Conservation (phyloP, 2,888 invertebrate genomes). For the Aporophyla lueneburgensis region DNA sequence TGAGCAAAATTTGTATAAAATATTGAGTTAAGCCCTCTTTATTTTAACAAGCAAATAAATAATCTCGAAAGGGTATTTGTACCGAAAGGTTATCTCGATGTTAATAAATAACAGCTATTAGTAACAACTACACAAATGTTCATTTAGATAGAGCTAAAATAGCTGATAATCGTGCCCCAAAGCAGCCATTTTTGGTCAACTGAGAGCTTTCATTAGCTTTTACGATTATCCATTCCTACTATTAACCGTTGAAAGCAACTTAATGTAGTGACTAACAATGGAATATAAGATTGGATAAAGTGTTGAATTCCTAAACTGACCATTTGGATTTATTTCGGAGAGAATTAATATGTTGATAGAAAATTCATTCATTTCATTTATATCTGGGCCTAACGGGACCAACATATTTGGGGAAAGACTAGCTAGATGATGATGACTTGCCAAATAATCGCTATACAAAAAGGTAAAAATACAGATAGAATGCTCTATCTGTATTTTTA, state of each 20-base stretch:
- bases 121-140: constrained; percentile 24
- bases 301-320: background rate
- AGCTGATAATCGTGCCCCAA: constrained; percentile 33
- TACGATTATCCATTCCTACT: constrained; percentile 24
- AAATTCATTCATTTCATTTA: too few species aligned
- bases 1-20: background rate
- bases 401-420: background rate
- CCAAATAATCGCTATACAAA: background rate
- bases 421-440: background rate
- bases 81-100: background rate
- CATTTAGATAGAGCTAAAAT: constrained; percentile 29
- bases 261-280: constrained; percentile 9
- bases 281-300: constrained; percentile 12
- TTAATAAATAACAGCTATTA: constrained; percentile 29
- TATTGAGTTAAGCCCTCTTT: background rate
- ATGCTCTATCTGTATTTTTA: background rate
- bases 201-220: constrained; percentile 56
- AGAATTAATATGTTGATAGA: background rate
- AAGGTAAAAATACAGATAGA: background rate
- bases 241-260: constrained; percentile 19
- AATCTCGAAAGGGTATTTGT: background rate
- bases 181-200: constrained; percentile 43
- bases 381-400: background rate
- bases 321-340: background rate
- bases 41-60: constrained; percentile 17